phyloP scores from a whole-genome alignment of 2,797 vertebrate species.

The Spinus pinus region DNA sequence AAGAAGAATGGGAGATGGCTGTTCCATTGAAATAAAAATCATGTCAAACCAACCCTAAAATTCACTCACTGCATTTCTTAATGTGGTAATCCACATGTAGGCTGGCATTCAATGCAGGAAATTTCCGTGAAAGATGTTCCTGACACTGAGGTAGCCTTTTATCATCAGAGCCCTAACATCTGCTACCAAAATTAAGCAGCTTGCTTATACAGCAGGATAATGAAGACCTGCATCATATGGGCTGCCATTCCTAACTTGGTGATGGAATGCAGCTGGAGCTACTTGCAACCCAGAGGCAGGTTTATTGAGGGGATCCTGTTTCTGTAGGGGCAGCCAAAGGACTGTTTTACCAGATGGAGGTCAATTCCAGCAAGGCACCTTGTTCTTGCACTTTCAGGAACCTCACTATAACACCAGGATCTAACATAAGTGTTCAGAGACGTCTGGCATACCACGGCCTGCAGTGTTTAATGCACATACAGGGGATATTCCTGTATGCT shows the following conservation, averaged over 20 bases:
- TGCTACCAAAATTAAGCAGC: neutral
- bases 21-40: neutral
- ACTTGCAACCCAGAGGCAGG: neutral
- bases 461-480: neutral
- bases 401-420: neutral
- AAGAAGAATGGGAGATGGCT: accelerated
- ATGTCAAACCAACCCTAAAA: neutral
- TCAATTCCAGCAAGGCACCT: neutral
- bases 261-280: neutral
- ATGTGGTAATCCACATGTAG: neutral
- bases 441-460: neutral
- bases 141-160: neutral
- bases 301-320: neutral
- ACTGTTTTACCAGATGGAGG: neutral
- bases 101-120: neutral
- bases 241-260: neutral
- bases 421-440: neutral
- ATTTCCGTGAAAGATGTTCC: neutral
- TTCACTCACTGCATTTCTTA: neutral
- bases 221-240: neutral
- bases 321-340: neutral
- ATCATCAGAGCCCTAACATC: neutral
- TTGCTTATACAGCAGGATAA: neutral
- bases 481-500: neutral
- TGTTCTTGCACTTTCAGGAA: neutral